phyloP scores from a whole-genome alignment of 2,797 vertebrate species.

The Luscinia luscinia region DNA sequence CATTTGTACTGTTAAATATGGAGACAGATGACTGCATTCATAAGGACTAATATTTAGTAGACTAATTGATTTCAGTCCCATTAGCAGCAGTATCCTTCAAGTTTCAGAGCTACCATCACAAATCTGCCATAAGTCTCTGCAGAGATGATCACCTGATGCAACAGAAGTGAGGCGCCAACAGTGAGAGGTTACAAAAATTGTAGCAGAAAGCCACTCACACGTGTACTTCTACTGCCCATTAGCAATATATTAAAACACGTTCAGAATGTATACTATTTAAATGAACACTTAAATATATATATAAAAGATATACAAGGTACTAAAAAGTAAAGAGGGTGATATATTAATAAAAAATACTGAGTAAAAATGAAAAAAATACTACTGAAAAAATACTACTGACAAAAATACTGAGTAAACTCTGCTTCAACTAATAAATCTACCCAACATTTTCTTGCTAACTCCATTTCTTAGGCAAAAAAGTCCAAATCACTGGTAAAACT shows the following conservation, averaged over 20 bases:
- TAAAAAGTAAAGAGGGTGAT: background rate
- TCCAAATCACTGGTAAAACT: background rate
- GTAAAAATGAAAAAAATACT: background rate
- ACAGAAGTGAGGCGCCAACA: background rate
- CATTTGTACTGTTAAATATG: background rate
- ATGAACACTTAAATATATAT: background rate
- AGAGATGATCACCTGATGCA: background rate
- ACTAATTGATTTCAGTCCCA: background rate
- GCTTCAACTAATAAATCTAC: background rate
- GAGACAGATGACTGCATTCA: background rate
- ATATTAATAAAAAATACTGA: background rate
- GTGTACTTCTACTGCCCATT: background rate
- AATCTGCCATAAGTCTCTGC: background rate
- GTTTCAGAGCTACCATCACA: background rate
- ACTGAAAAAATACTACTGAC: background rate
- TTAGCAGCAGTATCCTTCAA: background rate
- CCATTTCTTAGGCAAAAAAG: background rate
- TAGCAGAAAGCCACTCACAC: background rate
- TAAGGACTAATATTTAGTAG: background rate
- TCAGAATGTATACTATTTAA: background rate
- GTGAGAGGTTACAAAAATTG: background rate
- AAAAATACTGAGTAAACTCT: background rate
- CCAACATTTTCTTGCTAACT: background rate
- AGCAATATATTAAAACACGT: fast-evolving
- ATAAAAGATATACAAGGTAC: background rate